These are phyloP conservation scores for Drosophila navojoa DNA, from an alignment of 1,140 invertebrate species.

Conservation along the genomic window DNA sequence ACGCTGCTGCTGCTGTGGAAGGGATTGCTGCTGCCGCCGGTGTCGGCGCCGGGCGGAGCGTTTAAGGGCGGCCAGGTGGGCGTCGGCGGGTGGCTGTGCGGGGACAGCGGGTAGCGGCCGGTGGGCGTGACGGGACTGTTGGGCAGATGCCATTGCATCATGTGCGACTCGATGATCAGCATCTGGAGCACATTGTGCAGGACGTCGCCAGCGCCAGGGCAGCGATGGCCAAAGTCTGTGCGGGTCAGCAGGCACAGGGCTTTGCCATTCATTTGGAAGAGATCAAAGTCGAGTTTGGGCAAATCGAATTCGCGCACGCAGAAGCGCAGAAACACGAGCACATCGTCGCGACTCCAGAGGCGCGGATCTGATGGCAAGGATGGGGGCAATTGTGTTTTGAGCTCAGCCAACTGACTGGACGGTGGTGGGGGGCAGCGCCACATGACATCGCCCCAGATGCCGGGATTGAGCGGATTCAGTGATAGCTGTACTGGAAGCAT, in stretches of 20 bases:
- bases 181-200: slow-evolving; percentile 96
- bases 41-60: slow-evolving; percentile 84
- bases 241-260: slow-evolving; percentile 95
- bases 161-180: slow-evolving; percentile 91
- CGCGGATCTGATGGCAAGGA: slow-evolving; percentile 93
- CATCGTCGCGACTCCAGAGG: slow-evolving; percentile 95
- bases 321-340: slow-evolving; percentile 94
- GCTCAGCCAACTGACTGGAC: slow-evolving; percentile 90
- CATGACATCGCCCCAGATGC: slow-evolving; percentile 89
- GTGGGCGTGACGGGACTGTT: slow-evolving; percentile 93
- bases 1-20: slow-evolving; percentile 85
- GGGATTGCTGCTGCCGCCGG: slow-evolving; percentile 85
- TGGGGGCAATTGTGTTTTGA: slow-evolving; percentile 92
- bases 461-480: slow-evolving; percentile 85
- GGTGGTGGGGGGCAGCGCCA: slow-evolving; percentile 91
- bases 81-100: slow-evolving; percentile 91
- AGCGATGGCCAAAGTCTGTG: slow-evolving; percentile 94
- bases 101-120: slow-evolving; percentile 90
- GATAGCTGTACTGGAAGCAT: slow-evolving; percentile 88
- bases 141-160: slow-evolving; percentile 90
- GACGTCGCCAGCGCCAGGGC: slow-evolving; percentile 95
- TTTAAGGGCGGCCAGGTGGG: slow-evolving; percentile 89
- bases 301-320: slow-evolving; percentile 96
- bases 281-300: slow-evolving; percentile 95
- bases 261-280: slow-evolving; percentile 99